Evolutionary conservation across 2,888 invertebrate species (phyloP).

Genomic region (Leptothorax acervorum): DNA sequence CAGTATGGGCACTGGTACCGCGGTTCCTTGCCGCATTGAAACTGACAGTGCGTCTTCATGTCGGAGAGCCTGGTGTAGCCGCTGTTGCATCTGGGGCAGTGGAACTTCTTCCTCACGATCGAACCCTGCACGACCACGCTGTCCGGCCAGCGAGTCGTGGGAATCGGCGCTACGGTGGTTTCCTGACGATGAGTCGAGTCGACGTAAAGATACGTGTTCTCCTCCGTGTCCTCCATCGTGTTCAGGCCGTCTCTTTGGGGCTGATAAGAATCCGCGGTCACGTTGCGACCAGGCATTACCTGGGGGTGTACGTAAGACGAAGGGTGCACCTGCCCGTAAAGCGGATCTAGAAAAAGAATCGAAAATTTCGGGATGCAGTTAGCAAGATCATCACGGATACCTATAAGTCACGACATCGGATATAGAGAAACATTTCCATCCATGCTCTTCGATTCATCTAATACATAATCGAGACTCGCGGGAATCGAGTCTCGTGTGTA

Average conservation of each 20-base stretch:
- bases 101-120: slow-evolving; percentile 68
- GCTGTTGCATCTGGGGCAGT: slow-evolving; percentile 75
- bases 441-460: slow-evolving; percentile 64
- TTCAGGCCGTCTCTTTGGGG: slow-evolving; percentile 46
- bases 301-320: slow-evolving; percentile 64
- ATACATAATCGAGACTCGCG: slow-evolving; percentile 21
- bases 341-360: slow-evolving; percentile 74
- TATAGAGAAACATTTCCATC: slow-evolving; percentile 60
- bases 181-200: slow-evolving; percentile 57
- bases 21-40: slow-evolving; percentile 85
- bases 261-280: slow-evolving; percentile 58
- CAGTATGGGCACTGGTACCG: slow-evolving; percentile 84
- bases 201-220: slow-evolving; percentile 60
- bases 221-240: slow-evolving; percentile 56
- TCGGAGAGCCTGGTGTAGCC: slow-evolving; percentile 76
- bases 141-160: slow-evolving; percentile 72
- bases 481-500: neutral
- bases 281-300: slow-evolving; percentile 38
- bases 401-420: slow-evolving; percentile 51
- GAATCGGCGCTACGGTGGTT: slow-evolving; percentile 27
- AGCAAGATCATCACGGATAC: slow-evolving; percentile 5
- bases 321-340: slow-evolving; percentile 67
- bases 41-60: slow-evolving; percentile 83
- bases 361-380: slow-evolving; percentile 64
- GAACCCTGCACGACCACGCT: slow-evolving; percentile 55